Base-by-base conservation (phyloP, 2,113 vertebrate species). In the Perca fluviatilis region DNA sequence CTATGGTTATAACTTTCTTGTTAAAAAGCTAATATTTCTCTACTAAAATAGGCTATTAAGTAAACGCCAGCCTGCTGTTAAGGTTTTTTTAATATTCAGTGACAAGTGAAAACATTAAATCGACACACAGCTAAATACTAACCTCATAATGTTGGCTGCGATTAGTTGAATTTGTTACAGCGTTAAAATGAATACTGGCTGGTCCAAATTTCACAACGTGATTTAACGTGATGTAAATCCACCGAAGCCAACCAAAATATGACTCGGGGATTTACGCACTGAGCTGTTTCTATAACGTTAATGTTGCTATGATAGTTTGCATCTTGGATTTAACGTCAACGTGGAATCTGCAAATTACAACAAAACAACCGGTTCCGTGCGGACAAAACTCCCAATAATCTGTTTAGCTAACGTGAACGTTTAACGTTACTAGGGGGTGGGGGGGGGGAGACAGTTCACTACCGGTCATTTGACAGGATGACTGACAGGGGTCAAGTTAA, bases 341-440 rank as follows among this genome's bases (percentile, higher is more conserved):
- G 19, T 61, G 13, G 0, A 51, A 60, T 49, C 51, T 25, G 4
- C 3, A n/a, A 13, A 11, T 53, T 8, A 65, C 19, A 73, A 64
- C 51, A 56, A 6, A 63, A 30, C 47, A 14, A 50, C 23, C 10
- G 21, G 15, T 10, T 23, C 9, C 40, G 60, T 16, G 23, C 23
- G 53, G 63, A 80, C 19, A 16, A 25, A 47, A 53, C 65, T 81
- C 50, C 10, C 16, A 63, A 51, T 69, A 40, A 56, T 50, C 25
- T 70, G 27, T 58, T 25, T 15, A 74, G 81, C 49, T 33, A 30
- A 33, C 56, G 1, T 46, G 27, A 23, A 33, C 56, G 1, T 46
- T 47, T 46, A 53, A 49, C 19, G 49, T 72, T 19, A 36, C 14
- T 56, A 19, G 16, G 15, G 27, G 27, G 27, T 2, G 2, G 27